Conservation (phyloP, 2,113 vertebrate genomes). For the Protobothrops flavoviridis region DNA sequence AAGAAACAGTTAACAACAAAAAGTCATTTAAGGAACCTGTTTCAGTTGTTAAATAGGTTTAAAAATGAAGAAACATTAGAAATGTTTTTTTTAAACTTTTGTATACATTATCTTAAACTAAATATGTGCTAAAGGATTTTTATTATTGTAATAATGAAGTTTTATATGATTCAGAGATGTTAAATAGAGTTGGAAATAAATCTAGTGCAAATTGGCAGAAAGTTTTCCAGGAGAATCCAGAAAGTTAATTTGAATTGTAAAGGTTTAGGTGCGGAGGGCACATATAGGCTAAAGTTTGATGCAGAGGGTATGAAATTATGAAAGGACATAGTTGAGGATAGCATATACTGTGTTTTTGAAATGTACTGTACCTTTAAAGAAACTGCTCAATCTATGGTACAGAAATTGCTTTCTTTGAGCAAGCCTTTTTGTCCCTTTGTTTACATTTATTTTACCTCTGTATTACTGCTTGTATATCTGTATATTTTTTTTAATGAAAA, state of each 20-base stretch:
- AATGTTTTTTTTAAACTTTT: not conserved
- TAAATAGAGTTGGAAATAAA: not conserved
- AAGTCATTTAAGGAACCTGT: not conserved
- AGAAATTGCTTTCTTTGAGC: not conserved
- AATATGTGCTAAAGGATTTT: not conserved
- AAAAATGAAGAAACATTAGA: not conserved
- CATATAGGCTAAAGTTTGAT: not conserved
- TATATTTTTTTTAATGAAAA: not conserved
- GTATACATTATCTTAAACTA: not conserved
- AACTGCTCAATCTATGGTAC: not conserved
- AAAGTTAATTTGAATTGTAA: not conserved
- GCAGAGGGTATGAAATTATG: not conserved
- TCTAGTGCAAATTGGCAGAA: not conserved
- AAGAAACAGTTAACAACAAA: not conserved
- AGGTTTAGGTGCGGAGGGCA: not conserved
- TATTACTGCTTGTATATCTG: not conserved
- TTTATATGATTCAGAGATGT: not conserved
- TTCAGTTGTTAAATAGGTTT: not conserved
- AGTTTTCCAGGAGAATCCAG: not conserved
- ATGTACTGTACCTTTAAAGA: not conserved
- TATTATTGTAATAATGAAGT: not conserved
- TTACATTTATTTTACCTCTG: not conserved
- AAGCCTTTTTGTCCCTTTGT: not conserved
- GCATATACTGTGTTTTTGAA: not conserved
- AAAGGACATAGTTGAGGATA: not conserved